phyloP scores from a whole-genome alignment of 1,140 invertebrate genomes.

The Cataglyphis hispanica region DNA sequence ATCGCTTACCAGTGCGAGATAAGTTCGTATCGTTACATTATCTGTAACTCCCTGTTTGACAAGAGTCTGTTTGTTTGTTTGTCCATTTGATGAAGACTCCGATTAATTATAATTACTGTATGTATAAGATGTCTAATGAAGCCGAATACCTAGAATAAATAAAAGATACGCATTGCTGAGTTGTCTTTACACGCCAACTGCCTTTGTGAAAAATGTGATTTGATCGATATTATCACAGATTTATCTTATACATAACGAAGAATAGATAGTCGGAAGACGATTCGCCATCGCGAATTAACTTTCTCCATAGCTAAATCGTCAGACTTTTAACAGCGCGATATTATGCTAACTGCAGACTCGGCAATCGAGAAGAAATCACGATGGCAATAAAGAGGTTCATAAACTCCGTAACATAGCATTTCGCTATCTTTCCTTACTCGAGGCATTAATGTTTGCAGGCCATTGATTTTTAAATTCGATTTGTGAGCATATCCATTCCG shows the following conservation, averaged over 20 bases:
- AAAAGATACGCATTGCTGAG: background rate
- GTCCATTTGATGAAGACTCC: background rate
- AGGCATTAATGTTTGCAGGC: conserved; percentile 62
- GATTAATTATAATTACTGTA: too few species aligned
- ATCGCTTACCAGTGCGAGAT: conserved; percentile 8
- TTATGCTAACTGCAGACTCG: conserved; percentile 9
- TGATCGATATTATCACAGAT: conserved; percentile 20
- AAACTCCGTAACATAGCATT: conserved; percentile 57
- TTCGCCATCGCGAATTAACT: conserved; percentile 38
- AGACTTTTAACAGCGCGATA: conserved; percentile 39
- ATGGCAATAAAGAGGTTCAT: conserved; percentile 64
- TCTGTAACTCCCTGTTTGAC: background rate
- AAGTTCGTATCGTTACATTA: conserved; percentile 20
- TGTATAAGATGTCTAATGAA: conserved; percentile 11
- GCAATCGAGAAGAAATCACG: conserved; percentile 61
- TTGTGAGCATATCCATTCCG: conserved; percentile 59
- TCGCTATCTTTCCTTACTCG: conserved; percentile 66
- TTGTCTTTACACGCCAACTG: background rate
- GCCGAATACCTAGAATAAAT: background rate
- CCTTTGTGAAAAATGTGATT: conserved; percentile 42
- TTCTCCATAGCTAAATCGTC: conserved; percentile 24
- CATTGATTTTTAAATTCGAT: conserved; percentile 65
- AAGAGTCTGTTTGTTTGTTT: background rate
- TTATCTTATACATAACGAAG: conserved; percentile 19
- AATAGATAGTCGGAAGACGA: background rate